A percentile compares a stretch with the other conserved stretches of the same genome.
Evolutionary conservation across 2,888 invertebrate species (phyloP).

Genomic region (Troilus luridus): DNA sequence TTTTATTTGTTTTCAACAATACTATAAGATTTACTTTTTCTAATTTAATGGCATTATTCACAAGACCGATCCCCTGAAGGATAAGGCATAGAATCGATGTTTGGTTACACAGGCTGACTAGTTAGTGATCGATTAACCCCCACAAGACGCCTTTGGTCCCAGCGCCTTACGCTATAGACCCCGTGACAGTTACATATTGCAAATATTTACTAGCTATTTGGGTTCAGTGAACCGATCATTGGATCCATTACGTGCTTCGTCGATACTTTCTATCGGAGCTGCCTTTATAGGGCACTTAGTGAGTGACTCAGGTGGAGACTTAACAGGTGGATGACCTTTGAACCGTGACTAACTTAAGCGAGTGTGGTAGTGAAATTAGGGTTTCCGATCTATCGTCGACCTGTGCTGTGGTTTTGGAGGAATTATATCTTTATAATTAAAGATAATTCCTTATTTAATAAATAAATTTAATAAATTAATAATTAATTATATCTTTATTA

Average conservation of each 20-base stretch:
- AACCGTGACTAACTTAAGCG: not conserved
- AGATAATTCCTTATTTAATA: no score
- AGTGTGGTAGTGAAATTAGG: not conserved
- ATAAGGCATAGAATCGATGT: slow-evolving; percentile 22
- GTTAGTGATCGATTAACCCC: slow-evolving; percentile 43
- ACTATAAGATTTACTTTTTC: not conserved
- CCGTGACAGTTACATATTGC: slow-evolving; percentile 13
- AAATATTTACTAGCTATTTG: slow-evolving; percentile 37
- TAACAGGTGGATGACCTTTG: slow-evolving; percentile 36
- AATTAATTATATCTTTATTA: no score
- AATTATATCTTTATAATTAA: not conserved
- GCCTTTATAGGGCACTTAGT: not conserved
- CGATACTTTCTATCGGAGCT: slow-evolving; percentile 6
- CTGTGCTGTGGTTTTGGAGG: not conserved
- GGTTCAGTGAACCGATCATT: slow-evolving; percentile 4
- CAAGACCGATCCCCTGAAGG: not conserved
- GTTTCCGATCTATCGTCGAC: not conserved
- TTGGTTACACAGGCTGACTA: slow-evolving; percentile 30
- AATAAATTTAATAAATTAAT: no score
- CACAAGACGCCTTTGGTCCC: not conserved
- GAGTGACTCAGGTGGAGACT: not conserved
- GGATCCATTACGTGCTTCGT: not conserved
- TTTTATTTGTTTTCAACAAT: not conserved
- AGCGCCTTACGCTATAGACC: not conserved
- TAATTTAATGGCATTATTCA: not conserved